These are phyloP conservation scores for Cryptoblepharus egeriae DNA, from an alignment of 2,797 vertebrate species.

Conservation along the genomic window DNA sequence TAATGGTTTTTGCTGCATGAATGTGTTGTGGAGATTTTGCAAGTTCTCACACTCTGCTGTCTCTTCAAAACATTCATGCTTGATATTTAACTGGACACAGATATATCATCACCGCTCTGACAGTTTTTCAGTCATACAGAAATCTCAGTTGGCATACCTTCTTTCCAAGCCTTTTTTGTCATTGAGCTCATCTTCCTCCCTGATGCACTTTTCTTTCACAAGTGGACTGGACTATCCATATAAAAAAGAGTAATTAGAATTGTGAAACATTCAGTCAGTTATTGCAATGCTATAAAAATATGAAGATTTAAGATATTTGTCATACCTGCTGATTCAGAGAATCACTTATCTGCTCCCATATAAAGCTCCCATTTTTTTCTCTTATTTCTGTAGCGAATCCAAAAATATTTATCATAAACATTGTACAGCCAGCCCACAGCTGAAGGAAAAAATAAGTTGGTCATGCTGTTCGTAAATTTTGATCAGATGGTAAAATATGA, in stretches of 20 bases:
- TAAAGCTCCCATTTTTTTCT: slow-evolving; percentile 82
- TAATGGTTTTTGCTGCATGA: no score
- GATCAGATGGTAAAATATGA: background rate
- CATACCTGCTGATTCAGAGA: slow-evolving; percentile 70
- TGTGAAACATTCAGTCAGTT: slow-evolving; percentile 53
- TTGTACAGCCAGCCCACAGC: accelerated
- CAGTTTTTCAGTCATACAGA: background rate
- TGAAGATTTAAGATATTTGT: slow-evolving; percentile 42
- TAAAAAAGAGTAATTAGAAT: background rate
- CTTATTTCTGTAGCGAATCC: slow-evolving; percentile 83
- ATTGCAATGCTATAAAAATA: slow-evolving; percentile 1
- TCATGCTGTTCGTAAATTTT: background rate
- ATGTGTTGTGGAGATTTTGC: no score
- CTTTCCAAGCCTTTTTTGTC: slow-evolving; percentile 1
- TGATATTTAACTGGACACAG: no score
- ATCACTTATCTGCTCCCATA: slow-evolving; percentile 86
- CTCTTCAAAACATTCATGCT: no score
- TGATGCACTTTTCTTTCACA: accelerated
- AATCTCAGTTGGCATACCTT: slow-evolving; percentile 55
- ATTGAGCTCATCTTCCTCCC: background rate
- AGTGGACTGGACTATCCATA: slow-evolving; percentile 30
- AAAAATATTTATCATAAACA: slow-evolving; percentile 23
- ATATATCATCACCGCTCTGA: background rate
- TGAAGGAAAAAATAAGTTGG: background rate
- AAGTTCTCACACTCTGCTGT: no score